Evolutionary conservation across 2,113 vertebrate genomes (phyloP).

Genomic region (Poecile atricapillus): DNA sequence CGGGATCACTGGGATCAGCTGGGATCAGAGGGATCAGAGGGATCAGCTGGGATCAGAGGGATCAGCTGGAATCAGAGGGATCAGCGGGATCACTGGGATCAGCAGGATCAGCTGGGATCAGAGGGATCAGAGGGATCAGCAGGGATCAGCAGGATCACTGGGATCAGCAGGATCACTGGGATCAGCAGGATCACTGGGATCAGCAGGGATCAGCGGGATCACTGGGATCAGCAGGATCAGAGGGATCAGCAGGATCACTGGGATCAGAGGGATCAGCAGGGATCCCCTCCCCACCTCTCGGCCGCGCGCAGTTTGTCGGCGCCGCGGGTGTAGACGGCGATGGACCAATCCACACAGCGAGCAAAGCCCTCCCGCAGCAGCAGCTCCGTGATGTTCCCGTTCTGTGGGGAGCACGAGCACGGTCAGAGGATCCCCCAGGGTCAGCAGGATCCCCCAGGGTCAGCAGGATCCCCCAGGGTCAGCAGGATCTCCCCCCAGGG

Average conservation of each 20-base stretch:
- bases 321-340: constrained; percentile 92
- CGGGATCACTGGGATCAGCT: neutral
- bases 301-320: constrained; percentile 92
- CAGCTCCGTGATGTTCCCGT: constrained; percentile 96
- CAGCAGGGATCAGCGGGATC: too few species aligned
- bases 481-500: too few species aligned
- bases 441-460: neutral
- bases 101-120: too few species aligned
- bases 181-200: too few species aligned
- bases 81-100: too few species aligned
- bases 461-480: too few species aligned
- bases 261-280: neutral
- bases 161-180: neutral
- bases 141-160: neutral
- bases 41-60: neutral
- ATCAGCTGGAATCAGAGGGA: too few species aligned
- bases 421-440: too few species aligned
- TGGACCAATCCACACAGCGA: constrained; percentile 97
- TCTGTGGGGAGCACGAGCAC: constrained; percentile 65
- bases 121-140: neutral
- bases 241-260: neutral
- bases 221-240: neutral
- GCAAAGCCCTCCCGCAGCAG: constrained; percentile 94
- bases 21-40: neutral
- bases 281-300: constrained; percentile 76